These are phyloP conservation scores for Dryomyza anilis DNA, from an alignment of 2,888 invertebrate genomes.

Conservation along the genomic window DNA sequence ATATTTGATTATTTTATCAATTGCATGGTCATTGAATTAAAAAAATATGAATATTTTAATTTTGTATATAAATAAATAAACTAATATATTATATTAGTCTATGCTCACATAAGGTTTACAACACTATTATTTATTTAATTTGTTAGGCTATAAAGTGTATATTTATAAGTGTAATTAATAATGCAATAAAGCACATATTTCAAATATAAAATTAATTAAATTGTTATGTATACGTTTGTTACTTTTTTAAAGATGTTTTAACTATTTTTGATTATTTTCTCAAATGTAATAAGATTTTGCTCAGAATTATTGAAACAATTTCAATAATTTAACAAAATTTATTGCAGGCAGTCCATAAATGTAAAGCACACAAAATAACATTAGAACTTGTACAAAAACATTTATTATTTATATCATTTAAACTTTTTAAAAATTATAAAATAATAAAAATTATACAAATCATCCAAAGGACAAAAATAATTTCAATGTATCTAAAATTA, in stretches of 20 bases:
- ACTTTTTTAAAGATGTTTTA: constrained; percentile 8
- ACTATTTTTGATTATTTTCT: constrained; percentile 43
- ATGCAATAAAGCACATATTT: constrained; percentile 14
- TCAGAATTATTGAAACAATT: constrained; percentile 6
- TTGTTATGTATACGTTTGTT: constrained; percentile 4
- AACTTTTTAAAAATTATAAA: constrained; percentile 38
- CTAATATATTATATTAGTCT: constrained; percentile 13
- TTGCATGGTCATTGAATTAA: constrained; percentile 7
- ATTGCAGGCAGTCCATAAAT: constrained; percentile 58
- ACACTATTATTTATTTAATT: constrained; percentile 15
- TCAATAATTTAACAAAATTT: constrained; percentile 50
- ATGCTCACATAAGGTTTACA: constrained; percentile 13
- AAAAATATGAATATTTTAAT: constrained; percentile 19
- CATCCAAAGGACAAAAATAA: not conserved
- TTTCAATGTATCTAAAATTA: not conserved
- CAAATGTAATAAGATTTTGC: constrained; percentile 46
- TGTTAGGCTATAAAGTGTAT: constrained; percentile 7
- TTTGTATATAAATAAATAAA: constrained; percentile 23
- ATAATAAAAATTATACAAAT: not conserved
- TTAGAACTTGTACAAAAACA: constrained; percentile 34
- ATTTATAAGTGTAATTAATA: constrained; percentile 4
- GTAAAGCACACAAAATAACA: constrained; percentile 33
- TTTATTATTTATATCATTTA: too few relatives aligned
- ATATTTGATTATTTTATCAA: constrained; percentile 21
- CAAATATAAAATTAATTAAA: constrained; percentile 20